Percentiles rank a stretch among this genome's conserved stretches.
These are phyloP conservation scores for Mionectes olivaceus DNA, from an alignment of 2,797 vertebrate genomes.

Conservation along the genomic window DNA sequence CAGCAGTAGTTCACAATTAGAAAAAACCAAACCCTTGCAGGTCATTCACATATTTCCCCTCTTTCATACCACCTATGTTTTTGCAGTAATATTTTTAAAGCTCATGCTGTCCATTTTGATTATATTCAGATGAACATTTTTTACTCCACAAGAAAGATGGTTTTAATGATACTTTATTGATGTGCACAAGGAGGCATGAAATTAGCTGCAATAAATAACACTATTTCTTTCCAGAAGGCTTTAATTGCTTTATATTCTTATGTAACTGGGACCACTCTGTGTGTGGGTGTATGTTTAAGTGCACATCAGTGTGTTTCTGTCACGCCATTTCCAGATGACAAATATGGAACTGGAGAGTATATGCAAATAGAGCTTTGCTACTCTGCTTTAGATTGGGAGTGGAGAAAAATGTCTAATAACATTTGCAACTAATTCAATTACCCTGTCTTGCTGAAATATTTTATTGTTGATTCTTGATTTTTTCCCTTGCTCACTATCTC, in stretches of 20 bases:
- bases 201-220: background rate
- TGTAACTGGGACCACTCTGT: background rate
- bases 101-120: background rate
- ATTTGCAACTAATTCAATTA: background rate
- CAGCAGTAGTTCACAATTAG: background rate
- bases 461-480: background rate
- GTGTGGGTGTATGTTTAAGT: background rate
- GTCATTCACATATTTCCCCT: background rate
- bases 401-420: background rate
- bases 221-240: background rate
- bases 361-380: background rate
- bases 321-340: background rate
- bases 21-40: background rate
- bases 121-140: background rate
- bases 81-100: background rate
- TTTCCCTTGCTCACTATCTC: background rate
- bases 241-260: background rate
- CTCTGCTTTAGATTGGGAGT: background rate
- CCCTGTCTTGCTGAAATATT: background rate
- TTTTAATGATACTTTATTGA: background rate
- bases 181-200: background rate
- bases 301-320: background rate
- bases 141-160: background rate
- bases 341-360: background rate
- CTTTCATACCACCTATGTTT: background rate